Base-by-base conservation (phyloP, 2,797 vertebrate species). In the Vireo griseus region DNA sequence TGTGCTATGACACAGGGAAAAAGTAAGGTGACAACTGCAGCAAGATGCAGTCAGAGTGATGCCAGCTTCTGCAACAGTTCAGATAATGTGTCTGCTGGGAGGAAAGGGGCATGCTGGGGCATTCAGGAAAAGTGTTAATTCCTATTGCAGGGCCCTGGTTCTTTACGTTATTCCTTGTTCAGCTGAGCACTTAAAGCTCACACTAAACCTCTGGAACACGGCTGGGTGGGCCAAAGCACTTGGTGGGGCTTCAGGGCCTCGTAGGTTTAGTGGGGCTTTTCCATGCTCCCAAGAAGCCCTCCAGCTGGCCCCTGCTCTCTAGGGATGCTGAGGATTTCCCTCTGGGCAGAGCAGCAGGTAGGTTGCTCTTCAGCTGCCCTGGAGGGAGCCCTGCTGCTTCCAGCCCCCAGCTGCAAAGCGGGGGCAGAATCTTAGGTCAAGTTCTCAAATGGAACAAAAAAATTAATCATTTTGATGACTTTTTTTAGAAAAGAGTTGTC, bases 381-480 rank as follows among this genome's bases (percentile, higher is more conserved):
- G 63, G 74, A 82, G 52, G 81, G 65, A 79, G 8, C 47, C 47
- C 62, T 69, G 81, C 87, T 87, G 77, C 84, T 87, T 91, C 77
- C 35, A 65, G 44, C 37, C 47, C 54, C 52, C 35, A 4, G 31
- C 69, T 65, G 35, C 79, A 45, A 65, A 67, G 65, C 0, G 3
- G 44, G 66, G 44, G 31, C 2, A 2, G 39, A 51, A 39, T 73
- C 79, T 90, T 93, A 55, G 86, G 80, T 92, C 88, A 88, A 59
- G 83, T 93, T 94, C 88, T 94, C 74, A 83, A 75, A 74, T 0
- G 1, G 85, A 95, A 84, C 47, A 20, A 71, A 44, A 44, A 35
- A 51, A 48, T 19, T 58, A 75, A 14, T 54, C 2, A 1, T 68
- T n/a, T 26, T 73, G 80, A 40, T 91, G 26, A 79, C 63, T 75